Conservation (phyloP, 2,113 vertebrate species). For the Ailuropoda melanoleuca region DNA sequence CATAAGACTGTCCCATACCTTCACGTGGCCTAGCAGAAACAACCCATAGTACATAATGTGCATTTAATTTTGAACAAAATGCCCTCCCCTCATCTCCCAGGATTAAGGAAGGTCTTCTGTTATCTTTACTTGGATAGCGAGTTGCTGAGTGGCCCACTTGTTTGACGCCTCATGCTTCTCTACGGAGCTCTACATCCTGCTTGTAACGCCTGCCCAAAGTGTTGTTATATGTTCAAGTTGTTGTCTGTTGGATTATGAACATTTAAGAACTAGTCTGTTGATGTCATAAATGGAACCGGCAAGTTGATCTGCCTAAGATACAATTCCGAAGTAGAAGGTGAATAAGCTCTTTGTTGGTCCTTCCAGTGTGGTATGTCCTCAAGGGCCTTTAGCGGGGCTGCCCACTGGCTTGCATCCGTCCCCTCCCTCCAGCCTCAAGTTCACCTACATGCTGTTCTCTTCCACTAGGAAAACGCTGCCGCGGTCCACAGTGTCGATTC, state of each 20-base stretch:
- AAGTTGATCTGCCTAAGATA: conserved; percentile 22
- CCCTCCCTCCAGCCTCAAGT: conserved; percentile 53
- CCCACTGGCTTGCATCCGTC: conserved; percentile 61
- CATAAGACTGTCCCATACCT: conserved; percentile 40
- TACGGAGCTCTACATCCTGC: conserved; percentile 31
- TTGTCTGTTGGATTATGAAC: conserved; percentile 47
- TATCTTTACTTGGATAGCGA: conserved; percentile 23
- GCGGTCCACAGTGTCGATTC: conserved; percentile 90
- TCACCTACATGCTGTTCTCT: conserved; percentile 70
- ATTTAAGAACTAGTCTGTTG: conserved; percentile 19
- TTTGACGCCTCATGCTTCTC: conserved; percentile 27
- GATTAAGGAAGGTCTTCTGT: conserved; percentile 2
- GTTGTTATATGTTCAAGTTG: conserved; percentile 44
- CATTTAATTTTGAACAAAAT: conserved; percentile 1
- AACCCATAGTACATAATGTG: background rate
- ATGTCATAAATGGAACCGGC: conserved; percentile 35
- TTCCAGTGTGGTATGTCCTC: conserved; percentile 42
- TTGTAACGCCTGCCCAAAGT: too few species aligned
- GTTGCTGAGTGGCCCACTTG: background rate
- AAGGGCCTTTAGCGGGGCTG: conserved; percentile 53
- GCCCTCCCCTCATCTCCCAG: background rate
- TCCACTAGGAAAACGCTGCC: conserved; percentile 89
- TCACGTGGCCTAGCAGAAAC: conserved; percentile 54
- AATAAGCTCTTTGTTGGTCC: conserved; percentile 30
- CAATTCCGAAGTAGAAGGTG: conserved; percentile 1